Evolutionary conservation across 2,113 vertebrate species (phyloP).

Genomic region (Psammodynastes pulverulentus): DNA sequence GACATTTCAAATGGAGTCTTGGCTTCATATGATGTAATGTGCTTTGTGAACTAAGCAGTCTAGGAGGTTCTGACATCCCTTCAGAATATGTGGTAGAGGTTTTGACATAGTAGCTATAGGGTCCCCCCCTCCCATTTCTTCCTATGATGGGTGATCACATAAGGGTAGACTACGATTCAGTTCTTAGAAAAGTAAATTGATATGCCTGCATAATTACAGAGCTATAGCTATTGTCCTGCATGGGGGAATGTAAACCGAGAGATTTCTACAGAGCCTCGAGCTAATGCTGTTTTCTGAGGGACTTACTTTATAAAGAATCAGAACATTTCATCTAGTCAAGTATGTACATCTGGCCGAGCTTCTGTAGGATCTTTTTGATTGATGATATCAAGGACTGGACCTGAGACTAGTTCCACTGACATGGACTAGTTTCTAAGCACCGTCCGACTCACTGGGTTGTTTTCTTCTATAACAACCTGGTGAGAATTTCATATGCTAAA

Average conservation of each 20-base stretch:
- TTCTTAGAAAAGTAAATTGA: constrained; percentile 23
- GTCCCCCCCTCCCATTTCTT: neutral
- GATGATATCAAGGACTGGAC: neutral
- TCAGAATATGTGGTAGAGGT: constrained; percentile 37
- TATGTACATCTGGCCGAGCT: neutral
- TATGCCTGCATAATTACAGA: constrained; percentile 22
- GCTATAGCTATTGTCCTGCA: neutral
- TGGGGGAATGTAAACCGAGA: neutral
- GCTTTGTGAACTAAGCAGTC: constrained; percentile 27
- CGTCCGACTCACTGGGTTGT: neutral
- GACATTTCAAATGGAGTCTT: constrained; percentile 16
- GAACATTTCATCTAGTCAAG: neutral
- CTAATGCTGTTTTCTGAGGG: neutral
- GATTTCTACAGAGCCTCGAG: neutral
- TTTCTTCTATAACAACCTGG: neutral
- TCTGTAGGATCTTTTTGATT: neutral
- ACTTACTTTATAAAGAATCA: neutral
- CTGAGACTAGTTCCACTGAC: neutral
- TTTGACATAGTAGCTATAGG: constrained; percentile 34
- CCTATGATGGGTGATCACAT: constrained; percentile 39
- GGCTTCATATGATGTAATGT: constrained; percentile 9
- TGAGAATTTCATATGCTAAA: neutral
- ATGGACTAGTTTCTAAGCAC: neutral
- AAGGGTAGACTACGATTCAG: constrained; percentile 42
- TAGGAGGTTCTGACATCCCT: constrained; percentile 55